Base-by-base conservation (phyloP, 2,888 invertebrate genomes). In the Tethea ocularis region DNA sequence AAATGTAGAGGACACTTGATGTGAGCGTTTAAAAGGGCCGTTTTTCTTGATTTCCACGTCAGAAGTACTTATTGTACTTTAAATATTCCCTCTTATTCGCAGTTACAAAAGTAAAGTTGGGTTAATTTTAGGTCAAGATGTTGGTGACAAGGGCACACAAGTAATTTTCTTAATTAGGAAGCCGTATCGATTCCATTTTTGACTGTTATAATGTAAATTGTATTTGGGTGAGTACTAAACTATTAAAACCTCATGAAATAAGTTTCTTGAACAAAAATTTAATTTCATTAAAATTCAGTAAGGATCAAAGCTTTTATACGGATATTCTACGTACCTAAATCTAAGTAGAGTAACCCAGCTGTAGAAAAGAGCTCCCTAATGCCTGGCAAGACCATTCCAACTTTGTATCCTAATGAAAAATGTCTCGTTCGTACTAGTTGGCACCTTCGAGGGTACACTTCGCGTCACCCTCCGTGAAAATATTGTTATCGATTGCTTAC, bases 401-500 rank as follows among this genome's bases (percentile, higher is more conserved):
- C 78, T 74, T 66, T 76, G 75, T 75, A 74, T 78, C 71, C 70
- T 73, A 74, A 75, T 76, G 72, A 78, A 79, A 82, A 79, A 78
- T 78, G 74, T 75, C 72, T 64, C 59, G 61, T 58, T 63, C 54
- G 64, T 13, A 46, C 46, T 58, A 62, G 61, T 65, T 65, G 61
- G 63, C 62, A 64, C 60, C 62, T 33, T 33, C 13, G 33, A 33
- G 57, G 33, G 33, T 33, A 33, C 7, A 62, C 56, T 64, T 68
- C 61, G 66, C 63, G 74, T 75, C 78, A 74, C 76, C 71, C 69
- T 68, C 65, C 58, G 62, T 67, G 65, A 69, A 83, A 80, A 82
- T 82, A 83, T 82, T 82, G 77, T 82, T 84, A 86, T 86, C 81
- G 83, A 84, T 83, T 83, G 71, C 63, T 72, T 69, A 68, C 68